Evolutionary conservation across 1,140 invertebrate genomes (phyloP).

Genomic region (Uloborus diversus): DNA sequence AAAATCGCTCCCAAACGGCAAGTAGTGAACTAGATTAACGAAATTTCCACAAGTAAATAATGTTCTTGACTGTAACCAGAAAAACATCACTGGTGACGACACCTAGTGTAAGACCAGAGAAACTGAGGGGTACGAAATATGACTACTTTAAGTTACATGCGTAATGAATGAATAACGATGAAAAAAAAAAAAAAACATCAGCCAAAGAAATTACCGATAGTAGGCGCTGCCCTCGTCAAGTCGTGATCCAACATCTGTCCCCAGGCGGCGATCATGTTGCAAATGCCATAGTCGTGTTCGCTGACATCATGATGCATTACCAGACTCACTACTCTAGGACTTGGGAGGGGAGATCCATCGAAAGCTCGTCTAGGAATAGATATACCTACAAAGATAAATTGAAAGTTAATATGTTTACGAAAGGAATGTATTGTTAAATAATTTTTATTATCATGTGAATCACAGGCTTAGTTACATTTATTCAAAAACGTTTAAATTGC

Average conservation of each 20-base stretch:
- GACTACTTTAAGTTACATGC: too few relatives aligned
- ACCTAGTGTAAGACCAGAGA: too few relatives aligned
- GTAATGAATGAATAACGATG: too few relatives aligned
- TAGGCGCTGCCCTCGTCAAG: constrained; percentile 57
- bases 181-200: too few relatives aligned
- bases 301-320: constrained; percentile 60
- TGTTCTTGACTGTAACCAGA: too few relatives aligned
- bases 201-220: constrained; percentile 59
- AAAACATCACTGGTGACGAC: too few relatives aligned
- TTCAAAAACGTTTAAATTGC: too few relatives aligned
- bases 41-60: too few relatives aligned
- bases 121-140: too few relatives aligned
- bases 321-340: constrained; percentile 58
- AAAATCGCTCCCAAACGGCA: too few relatives aligned
- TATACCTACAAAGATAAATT: constrained; percentile 56
- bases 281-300: constrained; percentile 59
- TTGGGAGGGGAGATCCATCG: constrained; percentile 58
- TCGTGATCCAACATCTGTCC: constrained; percentile 61
- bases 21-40: too few relatives aligned
- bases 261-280: constrained; percentile 59
- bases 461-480: neutral
- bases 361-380: constrained; percentile 55
- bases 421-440: neutral
- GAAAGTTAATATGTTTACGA: neutral
- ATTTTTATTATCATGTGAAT: neutral